Evolutionary conservation across 2,113 vertebrate genomes (phyloP), one percentile per base, ranked within the genome.

Genomic region (Patagioenas fasciata): DNA sequence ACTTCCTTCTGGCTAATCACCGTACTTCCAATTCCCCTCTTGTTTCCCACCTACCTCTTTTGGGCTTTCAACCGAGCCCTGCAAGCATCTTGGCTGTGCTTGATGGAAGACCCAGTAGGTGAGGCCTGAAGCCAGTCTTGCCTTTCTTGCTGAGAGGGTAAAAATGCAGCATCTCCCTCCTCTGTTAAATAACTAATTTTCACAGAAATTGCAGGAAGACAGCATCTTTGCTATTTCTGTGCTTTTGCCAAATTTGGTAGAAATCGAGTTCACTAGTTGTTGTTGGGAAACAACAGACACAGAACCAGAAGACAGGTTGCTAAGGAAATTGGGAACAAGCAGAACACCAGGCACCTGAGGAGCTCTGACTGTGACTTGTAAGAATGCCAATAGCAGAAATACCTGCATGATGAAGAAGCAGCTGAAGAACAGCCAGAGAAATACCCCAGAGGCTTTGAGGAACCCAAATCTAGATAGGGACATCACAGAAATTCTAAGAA

Each of bases 321-420:
- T 91, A 92, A 84, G 86, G 83, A 86, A 86, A 74, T 95, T 17
- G 70, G 77, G 78, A 92, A 60, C 5, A 6, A 42, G 26, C 5
- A 6, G 80, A 93, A 64, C 56, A 86, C 13, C 40, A 85, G 75
- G 47, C 1, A 19, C 19, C 77, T 47, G 53, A 82, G 66, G 62
- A 91, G 57, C 29, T 89, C 77, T 84, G 75, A 74, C 69, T 65
- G 70, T 57, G 70, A 79, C 44, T 91, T 7, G 32, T 69, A 93
- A 83, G 78, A 91, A 85, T 80, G 86, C 50, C 0, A 6, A 62
- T 20, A 88, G 67, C 57, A 91, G 77, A 88, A 94, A 94, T 85
- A 87, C 81, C 80, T 92, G 57, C 87, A 62, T 77, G 81, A 91
- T 82, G 81, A 95, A 87, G 56, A 58, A 74, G 48, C 23, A 91